A percentile compares a stretch with the other conserved stretches of the same genome.
Evolutionary conservation across 1,140 invertebrate genomes (phyloP).

Genomic region (Drosophila takahashii): DNA sequence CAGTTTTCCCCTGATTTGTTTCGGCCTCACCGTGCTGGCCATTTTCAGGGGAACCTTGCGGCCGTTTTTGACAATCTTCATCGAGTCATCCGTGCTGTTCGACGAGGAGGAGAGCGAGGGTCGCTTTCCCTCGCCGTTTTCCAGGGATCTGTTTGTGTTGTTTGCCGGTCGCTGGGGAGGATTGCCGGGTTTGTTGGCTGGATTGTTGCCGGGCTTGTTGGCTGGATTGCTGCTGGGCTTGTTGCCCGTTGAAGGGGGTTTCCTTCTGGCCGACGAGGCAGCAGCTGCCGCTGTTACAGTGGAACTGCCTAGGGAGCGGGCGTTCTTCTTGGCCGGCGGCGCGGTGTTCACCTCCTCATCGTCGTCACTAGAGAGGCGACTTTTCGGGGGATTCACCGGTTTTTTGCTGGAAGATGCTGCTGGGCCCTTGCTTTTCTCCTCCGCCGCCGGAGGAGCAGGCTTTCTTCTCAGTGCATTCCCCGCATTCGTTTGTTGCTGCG

Average conservation of each 20-base stretch:
- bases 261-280: slow-evolving; percentile 69
- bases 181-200: slow-evolving; percentile 17
- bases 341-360: slow-evolving; percentile 66
- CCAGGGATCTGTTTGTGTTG: slow-evolving; percentile 69
- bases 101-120: slow-evolving; percentile 81
- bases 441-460: slow-evolving; percentile 12
- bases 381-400: slow-evolving; percentile 60
- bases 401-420: slow-evolving; percentile 2
- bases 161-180: slow-evolving; percentile 8
- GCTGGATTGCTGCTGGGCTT: slow-evolving; percentile 20
- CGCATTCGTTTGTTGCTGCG: slow-evolving; percentile 26
- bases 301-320: slow-evolving; percentile 37
- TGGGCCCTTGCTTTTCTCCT: slow-evolving; percentile 48
- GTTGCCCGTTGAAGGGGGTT: slow-evolving; percentile 13
- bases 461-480: slow-evolving; percentile 15
- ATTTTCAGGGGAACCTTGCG: slow-evolving; percentile 74
- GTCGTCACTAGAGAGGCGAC: slow-evolving; percentile 63
- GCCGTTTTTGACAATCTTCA: slow-evolving; percentile 59
- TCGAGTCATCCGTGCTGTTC: slow-evolving; percentile 72
- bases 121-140: slow-evolving; percentile 67
- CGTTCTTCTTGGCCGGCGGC: slow-evolving; percentile 75
- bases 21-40: slow-evolving; percentile 79
- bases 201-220: slow-evolving; percentile 29
- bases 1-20: slow-evolving; percentile 75
- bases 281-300: slow-evolving; percentile 26